phyloP scores from a whole-genome alignment of 2,888 invertebrate species.

The Melieria picta region DNA sequence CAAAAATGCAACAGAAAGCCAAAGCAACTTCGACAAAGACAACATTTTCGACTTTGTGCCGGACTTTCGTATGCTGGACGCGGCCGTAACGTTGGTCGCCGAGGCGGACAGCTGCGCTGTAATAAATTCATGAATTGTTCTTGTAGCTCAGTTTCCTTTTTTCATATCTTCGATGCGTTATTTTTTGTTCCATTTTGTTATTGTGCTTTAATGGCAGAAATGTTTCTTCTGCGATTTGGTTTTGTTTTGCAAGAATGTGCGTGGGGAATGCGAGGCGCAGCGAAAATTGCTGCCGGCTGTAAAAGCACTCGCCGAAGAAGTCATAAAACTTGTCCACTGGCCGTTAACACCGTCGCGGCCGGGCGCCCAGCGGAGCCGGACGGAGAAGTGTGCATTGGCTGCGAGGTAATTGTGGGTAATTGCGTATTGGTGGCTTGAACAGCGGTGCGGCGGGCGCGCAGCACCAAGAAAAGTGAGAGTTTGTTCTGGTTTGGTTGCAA shows the following conservation, averaged over 20 bases:
- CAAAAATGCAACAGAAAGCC: neutral
- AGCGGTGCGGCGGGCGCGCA: neutral
- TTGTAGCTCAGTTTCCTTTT: too few species aligned
- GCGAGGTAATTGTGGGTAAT: slow-evolving; percentile 52
- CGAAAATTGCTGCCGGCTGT: neutral
- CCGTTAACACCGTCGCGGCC: slow-evolving; percentile 11
- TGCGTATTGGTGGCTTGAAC: slow-evolving; percentile 41
- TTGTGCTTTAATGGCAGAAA: too few species aligned
- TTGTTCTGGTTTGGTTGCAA: neutral
- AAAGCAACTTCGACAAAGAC: neutral
- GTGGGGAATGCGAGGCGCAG: neutral
- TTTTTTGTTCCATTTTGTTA: too few species aligned
- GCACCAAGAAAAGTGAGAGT: neutral
- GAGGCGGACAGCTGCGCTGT: slow-evolving; percentile 7
- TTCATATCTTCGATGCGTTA: too few species aligned
- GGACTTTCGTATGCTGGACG: too few species aligned
- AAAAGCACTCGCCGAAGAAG: slow-evolving; percentile 44
- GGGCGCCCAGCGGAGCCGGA: neutral
- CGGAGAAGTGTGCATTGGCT: slow-evolving; percentile 43
- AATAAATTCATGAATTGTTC: slow-evolving; percentile 21
- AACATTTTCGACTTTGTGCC: too few species aligned
- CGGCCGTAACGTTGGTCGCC: neutral
- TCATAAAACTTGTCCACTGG: slow-evolving; percentile 44
- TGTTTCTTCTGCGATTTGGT: too few species aligned
- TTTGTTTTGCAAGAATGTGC: too few species aligned